Conservation (phyloP, 1,140 invertebrate species). For the Diachasmimorpha longicaudata region DNA sequence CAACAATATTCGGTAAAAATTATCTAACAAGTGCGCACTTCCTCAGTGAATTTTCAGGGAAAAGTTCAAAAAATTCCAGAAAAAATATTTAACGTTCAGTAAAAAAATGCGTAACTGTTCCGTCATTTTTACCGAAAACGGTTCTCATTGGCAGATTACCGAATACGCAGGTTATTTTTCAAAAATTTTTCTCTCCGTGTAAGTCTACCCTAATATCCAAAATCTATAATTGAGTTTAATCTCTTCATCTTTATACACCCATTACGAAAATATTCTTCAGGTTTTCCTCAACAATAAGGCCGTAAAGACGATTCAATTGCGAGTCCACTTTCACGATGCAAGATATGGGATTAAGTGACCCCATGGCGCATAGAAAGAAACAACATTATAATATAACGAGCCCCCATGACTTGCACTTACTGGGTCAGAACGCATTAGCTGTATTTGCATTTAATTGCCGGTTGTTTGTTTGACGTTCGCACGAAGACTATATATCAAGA, state of each 20-base stretch:
- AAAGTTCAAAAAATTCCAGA: too few species aligned
- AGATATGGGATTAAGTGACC: background rate
- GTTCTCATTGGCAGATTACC: too few species aligned
- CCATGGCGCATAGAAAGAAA: background rate
- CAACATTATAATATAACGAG: constrained; percentile 52
- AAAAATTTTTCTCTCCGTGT: too few species aligned
- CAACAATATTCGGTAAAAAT: too few species aligned
- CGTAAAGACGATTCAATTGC: background rate
- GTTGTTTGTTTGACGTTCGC: constrained; percentile 61
- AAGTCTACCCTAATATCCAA: background rate
- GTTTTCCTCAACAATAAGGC: background rate
- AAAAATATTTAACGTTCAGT: too few species aligned
- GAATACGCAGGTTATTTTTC: too few species aligned
- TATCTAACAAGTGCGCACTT: too few species aligned
- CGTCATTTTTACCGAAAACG: too few species aligned
- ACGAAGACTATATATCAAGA: constrained; percentile 41
- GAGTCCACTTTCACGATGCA: background rate
- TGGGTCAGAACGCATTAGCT: constrained; percentile 57
- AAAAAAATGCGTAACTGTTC: too few species aligned
- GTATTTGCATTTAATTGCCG: constrained; percentile 62
- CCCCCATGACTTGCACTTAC: constrained; percentile 55
- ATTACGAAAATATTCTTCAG: background rate
- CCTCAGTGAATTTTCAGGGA: too few species aligned
- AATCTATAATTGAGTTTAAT: background rate
- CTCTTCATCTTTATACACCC: background rate